These are phyloP conservation scores for Pampusana beccarii DNA, from an alignment of 2,113 vertebrate genomes.

Conservation along the genomic window DNA sequence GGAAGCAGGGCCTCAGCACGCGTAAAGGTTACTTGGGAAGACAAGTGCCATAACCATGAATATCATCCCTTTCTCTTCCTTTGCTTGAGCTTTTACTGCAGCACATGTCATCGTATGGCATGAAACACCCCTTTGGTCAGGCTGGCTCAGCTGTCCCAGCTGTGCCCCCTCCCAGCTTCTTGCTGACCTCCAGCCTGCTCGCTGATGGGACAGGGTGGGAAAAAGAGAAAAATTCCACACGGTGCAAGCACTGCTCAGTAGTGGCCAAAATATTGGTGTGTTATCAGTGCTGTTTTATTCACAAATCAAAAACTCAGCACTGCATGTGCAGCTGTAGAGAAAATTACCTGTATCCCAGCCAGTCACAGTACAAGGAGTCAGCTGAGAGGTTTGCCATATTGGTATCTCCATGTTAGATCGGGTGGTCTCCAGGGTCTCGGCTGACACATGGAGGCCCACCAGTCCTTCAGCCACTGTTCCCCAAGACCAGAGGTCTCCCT, in stretches of 20 bases:
- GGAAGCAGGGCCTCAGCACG: not conserved
- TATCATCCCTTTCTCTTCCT: not conserved
- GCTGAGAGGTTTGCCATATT: not conserved
- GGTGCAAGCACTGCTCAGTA: not conserved
- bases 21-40: not conserved
- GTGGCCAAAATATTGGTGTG: not conserved
- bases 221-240: not conserved
- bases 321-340: not conserved
- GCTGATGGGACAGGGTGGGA: not conserved
- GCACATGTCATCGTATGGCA: rapidly evolving
- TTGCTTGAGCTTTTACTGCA: not conserved
- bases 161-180: not conserved
- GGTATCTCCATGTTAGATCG: no score
- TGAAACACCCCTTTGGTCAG: not conserved
- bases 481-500: rapidly evolving
- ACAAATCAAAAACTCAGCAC: not conserved
- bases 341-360: not conserved
- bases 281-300: not conserved
- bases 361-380: not conserved
- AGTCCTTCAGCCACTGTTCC: not conserved
- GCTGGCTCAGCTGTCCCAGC: not conserved
- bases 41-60: not conserved
- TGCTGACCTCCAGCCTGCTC: not conserved
- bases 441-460: not conserved
- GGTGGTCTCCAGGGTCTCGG: not conserved